Base-by-base conservation (phyloP, 2,113 vertebrate species). In the Camelus dromedarius region DNA sequence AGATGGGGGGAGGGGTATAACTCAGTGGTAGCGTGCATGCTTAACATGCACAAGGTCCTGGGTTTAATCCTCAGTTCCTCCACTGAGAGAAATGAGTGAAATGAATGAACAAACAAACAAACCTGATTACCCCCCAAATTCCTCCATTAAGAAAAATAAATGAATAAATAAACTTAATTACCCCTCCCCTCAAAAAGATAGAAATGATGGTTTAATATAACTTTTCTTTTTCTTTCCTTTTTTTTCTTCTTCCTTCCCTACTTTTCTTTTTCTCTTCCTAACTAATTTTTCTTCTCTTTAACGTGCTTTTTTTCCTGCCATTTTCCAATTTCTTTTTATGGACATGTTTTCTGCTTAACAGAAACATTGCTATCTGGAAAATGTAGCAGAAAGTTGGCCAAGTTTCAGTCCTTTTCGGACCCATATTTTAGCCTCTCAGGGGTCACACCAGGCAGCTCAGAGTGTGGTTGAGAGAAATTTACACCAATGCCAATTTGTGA, bases 301-400 rank as follows among this genome's bases (percentile, higher is more conserved):
- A 52, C 85, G 2, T 15, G 2, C 11, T 15, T 76, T 75, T 77
- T 32, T 42, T 67, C 28, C 69, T 93, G 28, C 42, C 58, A 46
- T 66, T 76, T 85, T 86, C 66, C 42, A 30, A 62, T 95, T 76
- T 81, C 38, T 62, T 52, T 89, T 85, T 46, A 60, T 67, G 32
- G 32, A 16, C 5, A 4, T 82, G 12, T 86, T 50, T 75, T 96
- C 56, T 80, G 2, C 76, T 95, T 88, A 56, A 38, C 19, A 70
- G 22, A 75, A 20, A 58, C 13, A 24, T 79, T 42, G 24, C 48
- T 89, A 50, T 60, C 79, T 89, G 69, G 92, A 96, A 97, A 89
- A 70, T 22, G 10, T 20, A 42, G 28, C 28, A 48, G 18, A 75
- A 19, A 19, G 6, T n/a, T 79, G 35, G 48, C 80, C 82, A 91